Base-by-base conservation (phyloP, 2,888 invertebrate species). In the Blastobasis lacticolella region DNA sequence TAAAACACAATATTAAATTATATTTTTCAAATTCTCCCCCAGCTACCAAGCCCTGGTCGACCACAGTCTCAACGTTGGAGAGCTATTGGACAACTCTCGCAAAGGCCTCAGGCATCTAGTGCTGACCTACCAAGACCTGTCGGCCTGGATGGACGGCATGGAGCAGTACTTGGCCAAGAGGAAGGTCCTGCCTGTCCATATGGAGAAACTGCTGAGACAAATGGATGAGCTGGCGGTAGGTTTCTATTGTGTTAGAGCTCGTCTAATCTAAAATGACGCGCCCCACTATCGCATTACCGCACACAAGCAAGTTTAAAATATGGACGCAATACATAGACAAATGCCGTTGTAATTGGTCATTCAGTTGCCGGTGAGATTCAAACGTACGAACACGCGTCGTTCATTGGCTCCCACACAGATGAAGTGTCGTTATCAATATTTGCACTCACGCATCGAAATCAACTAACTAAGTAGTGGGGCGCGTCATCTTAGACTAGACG, bases 61-160 rank as follows among this genome's bases (percentile, higher is more conserved):
- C 63, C 93, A 94, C 64, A 96, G 96, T 57, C 93, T 97, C 54
- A 91, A 92, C 64, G 90, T 96, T 49, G 95, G 95, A 5, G 91
- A 92, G 44, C 89, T 97, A 5, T 87, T 98, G 49, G 94, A 94
- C 61, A 93, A 93, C 56, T 96, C 97, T 0, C 92, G 95, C 60
- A 94, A 95, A 77, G 96, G 96, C 1, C 88, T 97, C n/a, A 91
- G 97, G 4, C 96, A 97, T 75, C 84, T 97, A 54, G 97, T 97
- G 1, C 90, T 97, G 0, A 96, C 95, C 0, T 97, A 97, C 77
- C 97, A 97, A 86, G 96, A 97, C 73, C 88, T 97, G 38, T 94
- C 95, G n/a, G 94, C 93, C 0, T 97, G 97, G 97, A 96, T 97
- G 95, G 97, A 97, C 71, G 90, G 89, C 64, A 96, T 96, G 94